Evolutionary conservation across 2,797 vertebrate genomes (phyloP), one percentile per base, ranked within the genome.

Genomic region (Hydrocynus forskahlii): DNA sequence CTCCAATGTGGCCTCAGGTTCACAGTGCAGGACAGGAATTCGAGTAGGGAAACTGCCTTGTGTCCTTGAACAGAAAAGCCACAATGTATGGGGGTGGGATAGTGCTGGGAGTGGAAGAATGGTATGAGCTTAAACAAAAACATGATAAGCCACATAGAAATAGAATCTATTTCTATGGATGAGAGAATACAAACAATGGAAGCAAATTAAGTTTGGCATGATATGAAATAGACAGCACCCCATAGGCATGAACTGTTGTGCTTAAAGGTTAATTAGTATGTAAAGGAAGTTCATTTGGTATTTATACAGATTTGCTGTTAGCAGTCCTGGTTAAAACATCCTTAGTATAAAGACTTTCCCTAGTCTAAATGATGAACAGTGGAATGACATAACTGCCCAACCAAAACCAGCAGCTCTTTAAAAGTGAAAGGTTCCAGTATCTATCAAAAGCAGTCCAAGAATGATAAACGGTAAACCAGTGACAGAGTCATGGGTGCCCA

Each of bases 41-140:
- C 85, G 86, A 83, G 89, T 89, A 90, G 89, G 81, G 76, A 89
- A 89, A 93, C 92, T 92, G 95, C 96, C 97, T 97, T 97, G 95
- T 98, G 98, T 98, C 98, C 97, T 98, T 98, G 97, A 99, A 95
- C 97, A 99, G 97, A 97, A 96, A 89, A 93, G 93, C 89, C 89
- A 84, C 90, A 90, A 93, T 90, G 92, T 93, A 95, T 88, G 76
- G 87, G 86, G 83, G 86, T 84, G 87, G 89, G 85, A 88, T 83
- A 76, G 78, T 78, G 91, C 88, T 92, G 92, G 71, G 81, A 23
- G 52, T 75, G 21, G 21, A 67, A 35, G 25, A 79, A 79, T 25
- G 52, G 76, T 23, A 60, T 2, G 35, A 59, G 66, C 35, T 16
- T 75, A 59, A 75, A 83, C 45, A 21, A 74, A 78, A 48, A 62